Percentiles rank a stretch among this genome's conserved stretches.
Evolutionary conservation across 2,113 vertebrate species (phyloP).

Genomic region (Pantherophis guttatus): DNA sequence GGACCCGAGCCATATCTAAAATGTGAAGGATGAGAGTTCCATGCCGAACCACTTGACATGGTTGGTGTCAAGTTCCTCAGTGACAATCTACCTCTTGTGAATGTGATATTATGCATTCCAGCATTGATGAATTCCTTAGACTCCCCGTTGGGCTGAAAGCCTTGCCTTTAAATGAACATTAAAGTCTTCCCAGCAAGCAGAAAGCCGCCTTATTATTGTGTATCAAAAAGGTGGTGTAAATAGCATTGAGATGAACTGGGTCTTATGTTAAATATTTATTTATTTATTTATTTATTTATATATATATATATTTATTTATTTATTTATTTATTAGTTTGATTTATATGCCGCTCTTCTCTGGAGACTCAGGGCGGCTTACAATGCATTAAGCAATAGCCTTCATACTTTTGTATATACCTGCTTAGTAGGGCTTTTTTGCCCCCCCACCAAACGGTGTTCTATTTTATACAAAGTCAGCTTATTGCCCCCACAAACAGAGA

Average conservation of each 20-base stretch:
- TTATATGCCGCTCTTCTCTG: too few species aligned
- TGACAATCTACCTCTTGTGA: neutral
- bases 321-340: too few species aligned
- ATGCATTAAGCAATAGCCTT: too few species aligned
- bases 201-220: neutral
- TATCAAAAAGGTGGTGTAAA: neutral
- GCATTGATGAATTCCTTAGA: neutral
- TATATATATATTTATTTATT: too few species aligned
- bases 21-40: constrained; percentile 14
- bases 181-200: neutral
- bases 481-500: too few species aligned
- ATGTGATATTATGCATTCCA: rapidly evolving
- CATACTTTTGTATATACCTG: too few species aligned
- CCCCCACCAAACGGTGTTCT: too few species aligned
- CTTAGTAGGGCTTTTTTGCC: too few species aligned
- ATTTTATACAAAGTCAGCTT: too few species aligned
- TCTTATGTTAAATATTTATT: neutral
- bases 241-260: neutral
- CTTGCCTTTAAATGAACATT: neutral
- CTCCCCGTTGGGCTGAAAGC: neutral
- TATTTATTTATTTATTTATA: too few species aligned
- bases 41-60: constrained; percentile 19
- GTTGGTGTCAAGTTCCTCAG: constrained; percentile 33
- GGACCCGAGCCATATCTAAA: constrained; percentile 5
- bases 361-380: too few species aligned